phyloP scores from a whole-genome alignment of 2,113 vertebrate genomes.

The Lynx canadensis region DNA sequence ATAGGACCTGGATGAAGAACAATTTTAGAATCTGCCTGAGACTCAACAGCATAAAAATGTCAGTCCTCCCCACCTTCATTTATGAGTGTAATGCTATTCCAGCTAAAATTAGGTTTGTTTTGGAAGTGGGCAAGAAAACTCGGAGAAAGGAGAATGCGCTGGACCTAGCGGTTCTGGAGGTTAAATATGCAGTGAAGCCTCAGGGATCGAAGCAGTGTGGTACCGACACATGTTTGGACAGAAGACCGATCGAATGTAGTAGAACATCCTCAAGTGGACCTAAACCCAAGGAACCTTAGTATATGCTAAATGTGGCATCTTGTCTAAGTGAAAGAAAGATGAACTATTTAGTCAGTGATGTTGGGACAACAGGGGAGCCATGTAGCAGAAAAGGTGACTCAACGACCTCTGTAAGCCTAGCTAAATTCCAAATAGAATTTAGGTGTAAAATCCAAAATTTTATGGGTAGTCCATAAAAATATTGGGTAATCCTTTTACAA shows the following conservation, averaged over 20 bases:
- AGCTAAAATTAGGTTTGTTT: background rate
- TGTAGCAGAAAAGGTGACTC: background rate
- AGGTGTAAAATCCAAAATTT: background rate
- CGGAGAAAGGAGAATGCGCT: background rate
- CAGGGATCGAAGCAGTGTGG: background rate
- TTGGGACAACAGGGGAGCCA: background rate
- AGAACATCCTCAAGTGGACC: rapidly evolving
- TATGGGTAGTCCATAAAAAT: background rate
- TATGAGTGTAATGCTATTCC: background rate
- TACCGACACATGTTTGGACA: background rate
- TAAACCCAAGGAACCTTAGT: background rate
- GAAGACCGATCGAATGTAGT: background rate
- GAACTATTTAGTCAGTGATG: background rate
- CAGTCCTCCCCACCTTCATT: background rate
- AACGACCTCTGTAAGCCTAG: background rate
- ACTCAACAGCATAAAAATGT: background rate
- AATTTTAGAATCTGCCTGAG: background rate
- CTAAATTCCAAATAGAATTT: background rate
- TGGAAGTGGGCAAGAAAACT: background rate
- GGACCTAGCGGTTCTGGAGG: background rate
- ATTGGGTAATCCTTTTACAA: background rate
- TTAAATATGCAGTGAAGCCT: background rate
- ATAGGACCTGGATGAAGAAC: background rate
- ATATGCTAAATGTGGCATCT: rapidly evolving
- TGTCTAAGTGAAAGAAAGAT: background rate